A percentile compares a stretch with the other conserved stretches of the same genome.
Conservation (phyloP, 2,797 vertebrate species). For the Apogon hyalosoma region DNA sequence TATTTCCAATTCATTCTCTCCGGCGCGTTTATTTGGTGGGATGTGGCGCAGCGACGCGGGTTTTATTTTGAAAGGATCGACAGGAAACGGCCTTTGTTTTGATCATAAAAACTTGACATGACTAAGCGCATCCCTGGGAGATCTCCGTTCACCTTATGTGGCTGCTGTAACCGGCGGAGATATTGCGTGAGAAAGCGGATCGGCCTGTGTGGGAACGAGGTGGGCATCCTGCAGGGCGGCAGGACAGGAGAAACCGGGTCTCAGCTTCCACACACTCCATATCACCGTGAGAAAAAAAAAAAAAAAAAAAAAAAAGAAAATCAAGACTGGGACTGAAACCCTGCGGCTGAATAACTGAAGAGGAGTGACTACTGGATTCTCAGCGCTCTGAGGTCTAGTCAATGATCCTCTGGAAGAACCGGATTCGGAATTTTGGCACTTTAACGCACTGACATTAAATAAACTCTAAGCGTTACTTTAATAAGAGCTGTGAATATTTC, state of each 20-base stretch:
- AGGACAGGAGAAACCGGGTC: slow-evolving; percentile 25
- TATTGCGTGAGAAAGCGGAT: slow-evolving; percentile 80
- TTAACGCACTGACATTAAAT: not conserved
- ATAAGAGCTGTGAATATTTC: not conserved
- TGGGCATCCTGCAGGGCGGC: slow-evolving; percentile 26
- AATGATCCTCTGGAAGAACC: not conserved
- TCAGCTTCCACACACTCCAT: slow-evolving; percentile 1
- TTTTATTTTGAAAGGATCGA: slow-evolving; percentile 27
- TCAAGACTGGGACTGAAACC: not conserved
- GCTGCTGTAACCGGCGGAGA: slow-evolving; percentile 69
- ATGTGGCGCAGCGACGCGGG: too few species aligned
- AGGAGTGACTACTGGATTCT: not conserved
- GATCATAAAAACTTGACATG: slow-evolving; percentile 1
- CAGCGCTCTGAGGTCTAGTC: not conserved
- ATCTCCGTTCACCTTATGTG: slow-evolving; percentile 29
- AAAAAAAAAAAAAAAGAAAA: slow-evolving; percentile 8
- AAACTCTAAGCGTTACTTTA: fast-evolving
- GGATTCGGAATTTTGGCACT: slow-evolving; percentile 13
- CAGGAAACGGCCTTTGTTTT: slow-evolving; percentile 26
- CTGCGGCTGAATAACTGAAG: not conserved
- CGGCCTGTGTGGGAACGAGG: slow-evolving; percentile 28
- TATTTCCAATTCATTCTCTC: too few species aligned
- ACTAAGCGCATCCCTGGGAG: slow-evolving; percentile 1
- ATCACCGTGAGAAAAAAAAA: slow-evolving; percentile 31
- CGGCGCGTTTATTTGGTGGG: too few species aligned